phyloP scores from a whole-genome alignment of 2,797 vertebrate species.

The Dallia pectoralis region DNA sequence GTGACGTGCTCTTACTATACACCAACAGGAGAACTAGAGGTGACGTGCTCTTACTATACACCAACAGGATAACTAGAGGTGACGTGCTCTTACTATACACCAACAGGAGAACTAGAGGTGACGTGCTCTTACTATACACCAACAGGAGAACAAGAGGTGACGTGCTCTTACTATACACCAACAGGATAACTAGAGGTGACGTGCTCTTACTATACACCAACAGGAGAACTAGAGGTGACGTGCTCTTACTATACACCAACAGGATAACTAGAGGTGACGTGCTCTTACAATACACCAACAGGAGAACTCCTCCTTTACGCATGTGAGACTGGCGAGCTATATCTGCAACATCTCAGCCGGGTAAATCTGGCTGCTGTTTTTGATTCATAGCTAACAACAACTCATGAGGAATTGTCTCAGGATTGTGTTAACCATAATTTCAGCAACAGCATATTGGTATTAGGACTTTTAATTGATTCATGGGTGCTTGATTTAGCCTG shows the following conservation, averaged over 20 bases:
- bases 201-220: neutral
- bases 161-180: neutral
- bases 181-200: neutral
- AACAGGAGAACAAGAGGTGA: neutral
- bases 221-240: neutral
- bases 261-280: neutral
- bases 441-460: constrained; percentile 22
- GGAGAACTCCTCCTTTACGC: neutral
- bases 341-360: constrained; percentile 32
- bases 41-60: neutral
- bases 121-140: neutral
- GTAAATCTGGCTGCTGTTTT: constrained; percentile 48
- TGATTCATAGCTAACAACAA: constrained; percentile 59
- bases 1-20: neutral
- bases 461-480: constrained; percentile 17
- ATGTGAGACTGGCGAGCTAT: neutral
- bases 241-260: neutral
- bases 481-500: neutral
- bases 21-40: neutral
- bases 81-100: neutral
- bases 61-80: neutral
- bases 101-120: neutral
- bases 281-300: neutral
- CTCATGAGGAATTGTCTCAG: constrained; percentile 29
- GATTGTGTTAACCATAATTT: constrained; percentile 35